Evolutionary conservation across 2,888 invertebrate species (phyloP), one percentile per base, ranked within the genome.

Genomic region (Zygaena filipendulae): DNA sequence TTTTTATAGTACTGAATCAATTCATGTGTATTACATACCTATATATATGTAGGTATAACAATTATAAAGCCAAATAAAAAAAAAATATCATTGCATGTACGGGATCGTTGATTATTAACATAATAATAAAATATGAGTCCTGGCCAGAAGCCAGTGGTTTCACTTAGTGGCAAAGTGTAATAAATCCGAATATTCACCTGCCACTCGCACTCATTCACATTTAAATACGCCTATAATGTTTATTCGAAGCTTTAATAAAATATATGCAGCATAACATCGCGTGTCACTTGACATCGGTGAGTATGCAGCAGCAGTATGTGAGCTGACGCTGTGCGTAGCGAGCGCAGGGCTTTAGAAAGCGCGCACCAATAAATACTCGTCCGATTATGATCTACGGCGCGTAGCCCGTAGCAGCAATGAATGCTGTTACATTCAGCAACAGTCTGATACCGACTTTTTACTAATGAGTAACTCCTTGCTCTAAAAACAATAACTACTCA

Each of bases 321-420:
- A 39, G 36, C 23, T 23, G 29, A 27, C 26, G 31, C 34, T 27
- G 34, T 33, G 42, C 38, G 24, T n/a, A n/a, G n/a, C n/a, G n/a
- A 29, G 43, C 42, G 45, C 48, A 41, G 35, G 44, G 53, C 56
- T 57, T 57, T 71, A 72, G 74, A 75, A 74, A 77, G 72, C 61
- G 62, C 52, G 53, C 56, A 60, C 67, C 63, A 67, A 74, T 75
- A 77, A 75, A 79, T 74, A 74, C 63, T 61, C 59, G 64, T 67
- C 67, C 58, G 75, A 75, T 75, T 72, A 71, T 77, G 75, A 77
- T 77, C 79, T 79, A 75, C 75, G 71, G 57, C 63, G 62, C 72
- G 74, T 74, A 75, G 72, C 70, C 72, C 68, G 72, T 69, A 72
- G 74, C 69, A 53, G 63, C 59, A 49, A 46, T 49, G 50, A 52